A percentile compares a stretch with the other conserved stretches of the same genome.
phyloP scores from a whole-genome alignment of 2,797 vertebrate genomes.

The Spizella passerina region DNA sequence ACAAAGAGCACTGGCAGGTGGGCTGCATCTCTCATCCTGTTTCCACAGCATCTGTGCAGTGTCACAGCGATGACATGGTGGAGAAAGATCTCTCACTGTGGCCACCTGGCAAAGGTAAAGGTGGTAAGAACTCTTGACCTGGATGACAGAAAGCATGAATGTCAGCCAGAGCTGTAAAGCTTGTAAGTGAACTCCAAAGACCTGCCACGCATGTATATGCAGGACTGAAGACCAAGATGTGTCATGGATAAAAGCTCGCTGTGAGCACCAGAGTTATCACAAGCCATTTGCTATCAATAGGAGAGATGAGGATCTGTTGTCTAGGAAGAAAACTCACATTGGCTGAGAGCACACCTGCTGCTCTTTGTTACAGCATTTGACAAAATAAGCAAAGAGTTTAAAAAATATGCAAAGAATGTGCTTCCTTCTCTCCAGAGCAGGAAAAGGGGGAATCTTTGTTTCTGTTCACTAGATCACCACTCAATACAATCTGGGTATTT shows the following conservation, averaged over 20 bases:
- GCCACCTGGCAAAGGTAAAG: neutral
- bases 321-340: neutral
- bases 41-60: neutral
- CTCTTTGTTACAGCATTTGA: neutral
- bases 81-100: neutral
- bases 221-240: neutral
- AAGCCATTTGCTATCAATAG: neutral
- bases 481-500: neutral
- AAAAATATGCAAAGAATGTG: neutral
- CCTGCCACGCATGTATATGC: fast-evolving
- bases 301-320: neutral
- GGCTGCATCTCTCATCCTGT: neutral
- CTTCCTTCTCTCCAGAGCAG: neutral
- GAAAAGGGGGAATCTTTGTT: neutral
- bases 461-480: neutral
- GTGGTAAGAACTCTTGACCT: neutral
- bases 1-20: neutral
- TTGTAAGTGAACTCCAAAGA: neutral
- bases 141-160: neutral
- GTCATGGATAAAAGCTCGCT: neutral
- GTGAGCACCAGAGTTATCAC: neutral
- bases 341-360: neutral
- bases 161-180: neutral
- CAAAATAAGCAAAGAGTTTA: neutral
- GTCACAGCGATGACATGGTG: neutral